Base-by-base conservation (phyloP, 2,888 invertebrate species). In the Papilio protenor region DNA sequence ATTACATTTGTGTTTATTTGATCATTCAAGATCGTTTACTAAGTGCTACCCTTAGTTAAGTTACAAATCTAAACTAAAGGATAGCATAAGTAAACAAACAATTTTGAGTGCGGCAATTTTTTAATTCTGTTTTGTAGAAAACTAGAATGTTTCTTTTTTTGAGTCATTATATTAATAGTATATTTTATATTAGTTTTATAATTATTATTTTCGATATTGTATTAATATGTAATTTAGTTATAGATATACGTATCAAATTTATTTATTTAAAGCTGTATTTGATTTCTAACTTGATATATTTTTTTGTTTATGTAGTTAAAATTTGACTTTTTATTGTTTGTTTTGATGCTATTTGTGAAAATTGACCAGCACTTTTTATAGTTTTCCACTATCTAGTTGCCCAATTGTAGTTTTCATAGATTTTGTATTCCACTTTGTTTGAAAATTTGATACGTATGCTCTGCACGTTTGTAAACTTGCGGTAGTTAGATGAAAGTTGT, bases 401-500 rank as follows among this genome's bases (percentile, higher is more conserved):
- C 27, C 23, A 12, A 59, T 59, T 27, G 61, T 61, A 23, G 33
- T 61, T 77, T 73, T 64, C 66, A 64, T 74, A 57, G 2, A 64
- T 69, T 61, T 61, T 21, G 49, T 18, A 2, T 33, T 57, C 52
- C 66, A 66, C 52, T 12, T 61, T 23, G 16, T 18, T 23, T 11
- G 45, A 74, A 23, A n/a, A 69, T 81, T 79, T 81, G 79, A 80
- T 80, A 79, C 81, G 81, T 79, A 81, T 80, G 79, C 73, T 64
- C 76, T 75, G 77, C 76, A 61, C 78, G 66, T 66, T 57, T 78
- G 71, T 78, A 70, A 70, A 61, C 80, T 76, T 79, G 79, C 76
- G 73, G 80, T 83, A 73, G 83, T 85, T 84, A 83, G 83, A 84
- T 82, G 83, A 82, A 85, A 85, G 89, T 91, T 91, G 91, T 93